A percentile compares a stretch with the other conserved stretches of the same genome.
phyloP scores from a whole-genome alignment of 2,113 vertebrate genomes.

The Colistium nudipinnis region DNA sequence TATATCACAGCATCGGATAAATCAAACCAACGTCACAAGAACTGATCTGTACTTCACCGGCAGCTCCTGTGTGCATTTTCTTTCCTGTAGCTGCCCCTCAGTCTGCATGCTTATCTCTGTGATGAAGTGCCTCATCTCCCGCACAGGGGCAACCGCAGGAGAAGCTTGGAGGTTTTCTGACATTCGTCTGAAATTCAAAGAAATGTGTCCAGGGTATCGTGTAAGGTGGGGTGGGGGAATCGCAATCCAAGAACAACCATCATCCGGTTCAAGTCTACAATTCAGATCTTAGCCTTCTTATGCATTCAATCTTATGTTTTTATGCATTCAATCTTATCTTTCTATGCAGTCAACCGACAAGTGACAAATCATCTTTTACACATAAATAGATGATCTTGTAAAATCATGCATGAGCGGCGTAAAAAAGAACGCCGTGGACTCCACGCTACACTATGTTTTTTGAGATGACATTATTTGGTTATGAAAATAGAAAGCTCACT shows the following conservation, averaged over 20 bases:
- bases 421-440: too few species aligned
- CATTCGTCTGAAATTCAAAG: slow-evolving; percentile 31
- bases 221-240: background rate
- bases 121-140: slow-evolving; percentile 54
- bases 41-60: slow-evolving; percentile 52
- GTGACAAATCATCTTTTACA: too few species aligned
- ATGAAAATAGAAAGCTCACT: slow-evolving; percentile 47
- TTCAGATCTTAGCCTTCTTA: too few species aligned
- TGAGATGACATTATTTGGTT: background rate
- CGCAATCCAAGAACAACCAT: background rate
- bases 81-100: slow-evolving; percentile 50
- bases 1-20: slow-evolving; percentile 56
- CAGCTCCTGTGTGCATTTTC: slow-evolving; percentile 40
- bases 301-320: too few species aligned
- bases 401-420: too few species aligned
- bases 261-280: too few species aligned
- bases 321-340: too few species aligned
- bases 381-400: too few species aligned
- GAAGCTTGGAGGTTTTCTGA: slow-evolving; percentile 17
- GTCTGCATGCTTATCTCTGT: slow-evolving; percentile 60
- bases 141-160: slow-evolving; percentile 36
- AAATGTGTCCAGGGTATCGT: slow-evolving; percentile 19
- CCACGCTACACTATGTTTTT: too few species aligned
- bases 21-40: slow-evolving; percentile 67
- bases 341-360: too few species aligned